Percentiles rank a stretch among this genome's conserved stretches.
Conservation (phyloP, 2,113 vertebrate species). For the Acanthisitta chloris region DNA sequence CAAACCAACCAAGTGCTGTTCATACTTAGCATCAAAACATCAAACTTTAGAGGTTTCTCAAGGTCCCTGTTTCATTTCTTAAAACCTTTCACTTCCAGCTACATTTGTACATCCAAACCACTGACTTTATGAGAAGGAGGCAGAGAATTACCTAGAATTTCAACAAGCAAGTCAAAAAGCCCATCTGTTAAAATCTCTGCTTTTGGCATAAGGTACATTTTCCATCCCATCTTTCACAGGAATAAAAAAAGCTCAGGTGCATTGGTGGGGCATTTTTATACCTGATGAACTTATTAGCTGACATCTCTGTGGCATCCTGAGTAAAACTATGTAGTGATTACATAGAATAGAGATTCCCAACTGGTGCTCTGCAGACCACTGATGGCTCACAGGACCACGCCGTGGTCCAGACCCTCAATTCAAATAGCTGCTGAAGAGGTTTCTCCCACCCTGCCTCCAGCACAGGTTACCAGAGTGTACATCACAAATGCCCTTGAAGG, state of each 20-base stretch:
- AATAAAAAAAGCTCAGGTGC: neutral
- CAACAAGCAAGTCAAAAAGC: neutral
- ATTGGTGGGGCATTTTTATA: neutral
- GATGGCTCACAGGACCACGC: neutral
- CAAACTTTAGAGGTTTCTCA: neutral
- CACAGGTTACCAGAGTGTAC: neutral
- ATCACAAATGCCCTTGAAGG: neutral
- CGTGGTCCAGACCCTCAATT: neutral
- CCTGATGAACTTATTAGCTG: neutral
- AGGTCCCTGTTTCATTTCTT: neutral
- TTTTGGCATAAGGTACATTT: neutral
- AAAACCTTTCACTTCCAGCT: neutral
- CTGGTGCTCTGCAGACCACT: neutral
- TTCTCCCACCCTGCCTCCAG: neutral
- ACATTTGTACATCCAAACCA: neutral
- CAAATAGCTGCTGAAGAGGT: neutral
- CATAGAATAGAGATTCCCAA: accelerated
- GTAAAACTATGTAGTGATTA: neutral
- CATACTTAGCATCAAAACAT: neutral
- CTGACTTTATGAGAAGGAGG: neutral
- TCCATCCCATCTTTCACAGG: neutral
- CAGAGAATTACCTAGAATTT: neutral
- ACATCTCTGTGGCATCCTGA: neutral
- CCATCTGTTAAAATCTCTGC: neutral
- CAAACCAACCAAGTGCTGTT: neutral